Base-by-base conservation (phyloP, 2,797 vertebrate genomes). In the Notamacropus eugenii region DNA sequence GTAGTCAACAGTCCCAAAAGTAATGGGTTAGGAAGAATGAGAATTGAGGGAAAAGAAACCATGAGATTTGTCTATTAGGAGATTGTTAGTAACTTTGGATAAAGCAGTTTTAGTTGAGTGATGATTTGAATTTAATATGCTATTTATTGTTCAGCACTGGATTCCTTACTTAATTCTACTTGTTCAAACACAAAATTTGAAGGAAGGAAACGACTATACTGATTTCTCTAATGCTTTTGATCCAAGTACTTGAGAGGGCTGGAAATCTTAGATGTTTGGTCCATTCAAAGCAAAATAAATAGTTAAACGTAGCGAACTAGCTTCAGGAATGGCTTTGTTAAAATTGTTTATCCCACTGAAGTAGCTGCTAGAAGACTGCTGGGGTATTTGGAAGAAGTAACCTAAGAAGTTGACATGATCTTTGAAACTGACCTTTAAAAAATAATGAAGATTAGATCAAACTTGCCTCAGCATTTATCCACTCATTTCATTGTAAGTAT, bases 371-470 rank as follows among this genome's bases (percentile, higher is more conserved):
- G 98, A 98, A 96, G 95, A 95, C 94, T 98, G 94, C 92, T 94
- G 94, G 97, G 98, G 98, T 98, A 98, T 95, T 95, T 98, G 91
- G 98, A 97, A 97, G 98, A 98, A 96, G 98, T 98, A 98, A 98
- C 96, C 95, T 98, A 98, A 99, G 98, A 98, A 97, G 97, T 96
- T 98, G 98, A 97, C 93, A 98, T 98, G 97, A 98, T 98, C 97
- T 98, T 98, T 98, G 96, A 97, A 97, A 97, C 97, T 98, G 96
- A 97, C 97, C 98, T 97, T 97, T 96, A 54, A 95, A 96, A 97
- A 94, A 96, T 96, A 54, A 40, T 82, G 55, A 54, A 94, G 95
- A 94, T 96, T 93, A 97, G 6, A 56, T 96, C 19, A 97, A 97
- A 29, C 96, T 97, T 94, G 91, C 57, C 91, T 96, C 92, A 96